Percentiles rank a stretch among this genome's conserved stretches.
These are phyloP conservation scores for Chitala chitala DNA, from an alignment of 2,113 vertebrate species.

Conservation along the genomic window DNA sequence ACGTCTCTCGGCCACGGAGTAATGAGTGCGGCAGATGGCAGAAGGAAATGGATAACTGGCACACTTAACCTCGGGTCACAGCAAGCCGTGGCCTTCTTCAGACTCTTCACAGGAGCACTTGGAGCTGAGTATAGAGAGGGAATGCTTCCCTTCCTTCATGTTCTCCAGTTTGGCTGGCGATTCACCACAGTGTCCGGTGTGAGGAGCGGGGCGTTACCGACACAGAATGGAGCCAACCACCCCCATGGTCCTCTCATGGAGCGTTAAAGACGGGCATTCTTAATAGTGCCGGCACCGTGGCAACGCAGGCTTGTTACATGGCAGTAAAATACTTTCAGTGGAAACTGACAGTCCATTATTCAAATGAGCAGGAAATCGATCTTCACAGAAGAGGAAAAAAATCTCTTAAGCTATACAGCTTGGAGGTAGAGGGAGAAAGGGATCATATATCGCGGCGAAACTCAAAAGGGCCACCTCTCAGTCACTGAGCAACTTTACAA, in stretches of 20 bases:
- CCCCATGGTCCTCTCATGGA: neutral
- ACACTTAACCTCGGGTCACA: slow-evolving; percentile 31
- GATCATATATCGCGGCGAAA: slow-evolving; percentile 16
- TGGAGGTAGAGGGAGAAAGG: neutral
- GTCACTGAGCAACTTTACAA: slow-evolving; percentile 8
- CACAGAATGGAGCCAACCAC: no score
- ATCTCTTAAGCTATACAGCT: slow-evolving; percentile 9
- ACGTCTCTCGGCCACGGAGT: slow-evolving; percentile 5
- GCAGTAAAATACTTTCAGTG: neutral
- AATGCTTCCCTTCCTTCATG: neutral
- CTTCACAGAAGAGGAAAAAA: neutral
- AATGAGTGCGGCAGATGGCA: slow-evolving; percentile 25
- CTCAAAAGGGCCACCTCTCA: slow-evolving; percentile 14
- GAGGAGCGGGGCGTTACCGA: neutral
- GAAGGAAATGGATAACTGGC: slow-evolving; percentile 23
- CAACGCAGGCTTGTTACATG: no score
- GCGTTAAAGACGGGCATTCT: neutral
- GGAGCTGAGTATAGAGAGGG: slow-evolving; percentile 6
- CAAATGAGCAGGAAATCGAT: slow-evolving; percentile 6
- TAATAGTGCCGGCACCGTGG: neutral
- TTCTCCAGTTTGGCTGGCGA: neutral
- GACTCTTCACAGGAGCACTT: neutral
- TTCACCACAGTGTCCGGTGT: neutral
- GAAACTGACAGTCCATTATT: slow-evolving; percentile 16
- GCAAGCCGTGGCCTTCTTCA: neutral